Evolutionary conservation across 1,140 invertebrate genomes (phyloP).

Genomic region (Adelges cooleyi): DNA sequence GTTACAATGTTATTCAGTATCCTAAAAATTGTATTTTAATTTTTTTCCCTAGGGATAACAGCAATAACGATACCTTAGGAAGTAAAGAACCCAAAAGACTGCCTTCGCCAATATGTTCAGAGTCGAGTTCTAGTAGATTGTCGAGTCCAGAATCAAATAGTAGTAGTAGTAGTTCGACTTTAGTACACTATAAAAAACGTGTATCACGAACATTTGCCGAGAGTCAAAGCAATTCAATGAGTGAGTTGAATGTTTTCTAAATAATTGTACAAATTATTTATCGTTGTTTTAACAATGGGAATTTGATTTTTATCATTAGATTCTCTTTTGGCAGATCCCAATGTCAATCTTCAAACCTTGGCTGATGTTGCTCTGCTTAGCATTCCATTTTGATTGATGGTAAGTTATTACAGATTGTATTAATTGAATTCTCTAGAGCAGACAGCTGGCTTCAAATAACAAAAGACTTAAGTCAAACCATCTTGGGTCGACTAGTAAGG

Average conservation of each 20-base stretch:
- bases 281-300: too few relatives aligned
- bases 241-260: not conserved
- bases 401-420: not conserved
- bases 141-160: constrained; percentile 16
- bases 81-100: constrained; percentile 5
- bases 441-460: too few relatives aligned
- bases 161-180: constrained; percentile 4
- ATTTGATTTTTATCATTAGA: not conserved
- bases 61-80: too few relatives aligned
- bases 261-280: not conserved
- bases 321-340: not conserved
- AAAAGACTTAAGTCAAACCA: too few relatives aligned
- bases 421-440: too few relatives aligned
- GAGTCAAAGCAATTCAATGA: constrained; percentile 9
- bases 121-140: constrained; percentile 13
- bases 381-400: constrained; percentile 6
- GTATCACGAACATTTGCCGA: constrained; percentile 21
- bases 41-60: too few relatives aligned
- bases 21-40: not conserved
- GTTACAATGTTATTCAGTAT: not conserved
- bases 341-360: constrained; percentile 23
- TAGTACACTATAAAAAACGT: constrained; percentile 20
- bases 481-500: too few relatives aligned
- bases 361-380: constrained; percentile 7
- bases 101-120: constrained; percentile 5